Percentiles rank a stretch among this genome's conserved stretches.
Evolutionary conservation across 1,140 invertebrate genomes (phyloP).

Genomic region (Palaemon carinicauda): DNA sequence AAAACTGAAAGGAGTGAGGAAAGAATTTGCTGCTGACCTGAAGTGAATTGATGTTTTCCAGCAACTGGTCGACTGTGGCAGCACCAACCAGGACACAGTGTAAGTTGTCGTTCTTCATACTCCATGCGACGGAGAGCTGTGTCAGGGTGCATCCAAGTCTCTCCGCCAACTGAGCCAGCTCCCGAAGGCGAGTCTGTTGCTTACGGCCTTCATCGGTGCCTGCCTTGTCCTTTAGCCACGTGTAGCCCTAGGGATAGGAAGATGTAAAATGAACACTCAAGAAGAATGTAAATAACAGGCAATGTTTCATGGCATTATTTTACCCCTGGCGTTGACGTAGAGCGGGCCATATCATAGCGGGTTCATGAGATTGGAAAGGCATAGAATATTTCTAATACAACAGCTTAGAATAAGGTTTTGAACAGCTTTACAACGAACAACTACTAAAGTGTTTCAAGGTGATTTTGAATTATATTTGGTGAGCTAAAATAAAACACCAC

Average conservation of each 20-base stretch:
- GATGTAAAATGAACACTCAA: not conserved
- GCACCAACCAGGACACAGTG: constrained; percentile 94
- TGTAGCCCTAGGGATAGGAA: constrained; percentile 64
- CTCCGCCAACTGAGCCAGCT: constrained; percentile 81
- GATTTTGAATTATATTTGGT: too few species aligned
- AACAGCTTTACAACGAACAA: too few species aligned
- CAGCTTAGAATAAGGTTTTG: too few species aligned
- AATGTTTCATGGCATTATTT: too few species aligned
- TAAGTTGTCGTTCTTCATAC: constrained; percentile 94
- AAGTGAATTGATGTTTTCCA: constrained; percentile 92
- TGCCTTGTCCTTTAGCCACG: constrained; percentile 68
- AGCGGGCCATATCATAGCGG: not conserved
- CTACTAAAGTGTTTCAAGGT: too few species aligned
- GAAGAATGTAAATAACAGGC: too few species aligned
- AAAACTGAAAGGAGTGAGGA: not conserved
- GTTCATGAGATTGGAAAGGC: not conserved
- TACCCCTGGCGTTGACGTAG: too few species aligned
- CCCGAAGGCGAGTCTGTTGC: constrained; percentile 80
- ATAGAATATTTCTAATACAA: too few species aligned
- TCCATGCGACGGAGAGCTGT: constrained; percentile 95
- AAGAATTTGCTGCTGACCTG: constrained; percentile 73
- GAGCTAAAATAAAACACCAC: too few species aligned
- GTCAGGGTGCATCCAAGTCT: constrained; percentile 88
- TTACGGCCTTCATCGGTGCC: constrained; percentile 68
- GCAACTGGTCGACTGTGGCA: constrained; percentile 90